phyloP scores from a whole-genome alignment of 2,113 vertebrate species.

The Anser cygnoides region DNA sequence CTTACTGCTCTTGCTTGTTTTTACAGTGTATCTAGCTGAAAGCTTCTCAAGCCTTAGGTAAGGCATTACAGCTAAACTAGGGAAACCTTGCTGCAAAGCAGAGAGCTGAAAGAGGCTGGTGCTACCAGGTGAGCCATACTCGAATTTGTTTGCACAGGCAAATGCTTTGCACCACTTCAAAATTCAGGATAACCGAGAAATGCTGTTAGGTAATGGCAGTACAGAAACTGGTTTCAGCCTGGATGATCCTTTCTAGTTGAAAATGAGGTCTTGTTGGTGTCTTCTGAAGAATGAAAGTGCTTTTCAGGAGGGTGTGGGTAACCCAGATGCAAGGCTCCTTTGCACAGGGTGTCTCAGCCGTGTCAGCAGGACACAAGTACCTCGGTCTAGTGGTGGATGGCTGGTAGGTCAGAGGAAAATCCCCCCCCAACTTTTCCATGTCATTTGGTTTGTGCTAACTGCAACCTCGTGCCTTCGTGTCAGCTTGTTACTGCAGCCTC shows the following conservation, averaged over 20 bases:
- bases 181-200: background rate
- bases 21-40: background rate
- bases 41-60: background rate
- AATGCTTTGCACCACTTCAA: background rate
- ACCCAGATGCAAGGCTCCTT: background rate
- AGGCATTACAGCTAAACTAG: background rate
- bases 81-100: background rate
- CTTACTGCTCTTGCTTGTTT: background rate
- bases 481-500: slow-evolving; percentile 50
- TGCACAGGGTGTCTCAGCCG: background rate
- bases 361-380: background rate
- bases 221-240: background rate
- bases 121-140: background rate
- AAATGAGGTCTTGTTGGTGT: background rate
- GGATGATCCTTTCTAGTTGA: background rate
- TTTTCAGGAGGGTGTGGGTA: background rate
- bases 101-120: background rate
- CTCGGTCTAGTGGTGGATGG: background rate
- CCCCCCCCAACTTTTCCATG: background rate
- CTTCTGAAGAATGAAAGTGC: background rate
- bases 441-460: background rate
- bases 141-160: background rate
- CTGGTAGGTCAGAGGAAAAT: background rate
- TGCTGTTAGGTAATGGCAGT: background rate
- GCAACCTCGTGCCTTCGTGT: background rate